phyloP scores from a whole-genome alignment of 1,140 invertebrate species.

The Euura saliciscinereae region DNA sequence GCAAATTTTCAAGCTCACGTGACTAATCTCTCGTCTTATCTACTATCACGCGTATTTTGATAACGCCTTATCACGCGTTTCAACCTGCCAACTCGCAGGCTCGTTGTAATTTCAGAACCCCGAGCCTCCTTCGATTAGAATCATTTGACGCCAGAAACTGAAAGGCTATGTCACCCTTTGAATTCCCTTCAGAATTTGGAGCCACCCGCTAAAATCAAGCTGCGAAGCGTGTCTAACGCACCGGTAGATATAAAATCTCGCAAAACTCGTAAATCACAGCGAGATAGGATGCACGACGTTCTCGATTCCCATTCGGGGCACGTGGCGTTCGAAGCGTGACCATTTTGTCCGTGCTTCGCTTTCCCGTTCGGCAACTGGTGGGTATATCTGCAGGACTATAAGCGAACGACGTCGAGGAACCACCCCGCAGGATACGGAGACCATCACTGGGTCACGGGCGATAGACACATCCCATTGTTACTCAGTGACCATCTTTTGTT shows the following conservation, averaged over 20 bases:
- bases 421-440: constrained; percentile 15
- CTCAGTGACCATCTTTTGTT: not conserved
- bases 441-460: constrained; percentile 10
- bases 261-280: constrained; percentile 22
- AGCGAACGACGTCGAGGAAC: constrained; percentile 3
- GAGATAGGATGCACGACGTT: constrained; percentile 35
- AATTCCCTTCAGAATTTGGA: no score
- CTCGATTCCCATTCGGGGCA: constrained; percentile 41
- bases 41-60: constrained; percentile 13
- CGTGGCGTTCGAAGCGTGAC: constrained; percentile 45
- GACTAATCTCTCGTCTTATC: constrained; percentile 7
- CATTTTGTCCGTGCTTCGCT: constrained; percentile 37
- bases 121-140: no score
- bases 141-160: no score
- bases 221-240: not conserved
- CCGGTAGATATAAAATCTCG: not conserved
- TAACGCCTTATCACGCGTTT: constrained; percentile 10
- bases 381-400: constrained; percentile 11
- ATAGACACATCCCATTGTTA: not conserved
- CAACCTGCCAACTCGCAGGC: not conserved
- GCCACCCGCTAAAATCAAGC: no score
- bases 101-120: no score
- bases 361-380: constrained; percentile 22
- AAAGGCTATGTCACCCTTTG: no score
- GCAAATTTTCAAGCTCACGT: constrained; percentile 9